Base-by-base conservation (phyloP, 1,140 invertebrate genomes). In the Ceratitis capitata region DNA sequence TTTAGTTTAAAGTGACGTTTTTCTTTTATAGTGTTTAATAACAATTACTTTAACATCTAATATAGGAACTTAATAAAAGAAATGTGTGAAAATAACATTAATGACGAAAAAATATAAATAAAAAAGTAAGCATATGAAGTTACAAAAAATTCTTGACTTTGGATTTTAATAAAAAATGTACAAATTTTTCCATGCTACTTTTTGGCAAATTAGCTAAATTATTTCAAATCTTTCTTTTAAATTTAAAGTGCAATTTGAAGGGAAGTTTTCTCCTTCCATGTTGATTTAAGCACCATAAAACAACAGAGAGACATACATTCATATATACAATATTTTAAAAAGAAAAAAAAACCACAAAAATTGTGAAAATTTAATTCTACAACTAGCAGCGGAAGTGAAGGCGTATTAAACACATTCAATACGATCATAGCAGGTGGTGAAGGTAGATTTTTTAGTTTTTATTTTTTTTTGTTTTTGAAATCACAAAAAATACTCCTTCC, bases 371-470 rank as follows among this genome's bases (percentile, higher is more conserved):
- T 87, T 92, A 58, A 56, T 89, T 39, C 89, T 89, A 53, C 85
- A 91, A 64, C 87, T 92, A 19, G 88, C 92, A 84, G 91, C 94
- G 32, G 93, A 95, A 87, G 88, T 95, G 32, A 91, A 92, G 58
- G 91, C 93, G 51, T 96, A 92, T 88, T 97, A 1, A 92, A 95
- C 88, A 95, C 95, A 5, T 95, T 97, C 88, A 96, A 97, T 89
- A 95, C 95, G 32, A 94, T 97, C 84, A 91, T 98, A 84, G 95
- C 95, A 42, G 96, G 97, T 89, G 97, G 96, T 92, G 96, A 98
- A 94, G 97, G 97, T 95, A 92, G 29, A 29, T 14, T 29, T 23
- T n/a, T n/a, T n/a, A n/a, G n/a, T n/a, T n/a, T n/a, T n/a, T n/a
- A n/a, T n/a, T n/a, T n/a, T n/a, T n/a, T n/a, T n/a, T n/a, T n/a